Base-by-base conservation (phyloP, 2,888 invertebrate genomes). In the Gibbula magus region DNA sequence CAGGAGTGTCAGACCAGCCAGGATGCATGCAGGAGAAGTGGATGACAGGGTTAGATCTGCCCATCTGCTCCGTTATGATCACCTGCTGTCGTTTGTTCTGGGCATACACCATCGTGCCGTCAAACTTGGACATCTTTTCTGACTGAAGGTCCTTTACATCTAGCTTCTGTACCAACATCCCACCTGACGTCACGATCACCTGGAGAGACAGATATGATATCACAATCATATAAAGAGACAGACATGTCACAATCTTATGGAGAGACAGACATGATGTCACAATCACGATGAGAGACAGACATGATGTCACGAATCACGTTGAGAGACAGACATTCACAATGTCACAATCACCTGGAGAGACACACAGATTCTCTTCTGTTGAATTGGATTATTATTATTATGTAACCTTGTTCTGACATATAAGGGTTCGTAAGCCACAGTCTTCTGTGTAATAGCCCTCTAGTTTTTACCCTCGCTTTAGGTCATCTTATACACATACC, bases 1-100 rank as follows among this genome's bases (percentile, higher is more conserved):
- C 93, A 79, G 93, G 93, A n/a, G 94, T 94, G 82, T 93, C 93
- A 3, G 93, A 93, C 94, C 94, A 94, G 16, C 94, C 94, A 22
- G 94, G 94, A 83, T 94, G 94, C 93, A 93, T 93, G 25, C 91
- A 87, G 18, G 93, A 93, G 87, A 93, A 94, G 86, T 93, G 93
- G 45, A 94, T 87, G n/a, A 89, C 87, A 20, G 93, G 92, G 83
- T 92, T 89, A 52, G 87, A 86, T 75, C 90, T 88, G 16, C 93
- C 93, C 84, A 91, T 92, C 83, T 92, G 87, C 81, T 93, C 93
- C 20, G 92, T 91, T 92, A 94, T 92, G 3, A 92, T 79, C 10
- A 93, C 91, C 82, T 92, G 93, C 81, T 94, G 94, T 13, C 94
- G 88, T 83, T 94, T 94, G 83, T 93, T 93, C 85, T 94, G 93